A percentile compares a stretch with the other conserved stretches of the same genome.
These are phyloP conservation scores for Lampropteryx suffumata DNA, from an alignment of 2,888 invertebrate genomes.

Conservation along the genomic window DNA sequence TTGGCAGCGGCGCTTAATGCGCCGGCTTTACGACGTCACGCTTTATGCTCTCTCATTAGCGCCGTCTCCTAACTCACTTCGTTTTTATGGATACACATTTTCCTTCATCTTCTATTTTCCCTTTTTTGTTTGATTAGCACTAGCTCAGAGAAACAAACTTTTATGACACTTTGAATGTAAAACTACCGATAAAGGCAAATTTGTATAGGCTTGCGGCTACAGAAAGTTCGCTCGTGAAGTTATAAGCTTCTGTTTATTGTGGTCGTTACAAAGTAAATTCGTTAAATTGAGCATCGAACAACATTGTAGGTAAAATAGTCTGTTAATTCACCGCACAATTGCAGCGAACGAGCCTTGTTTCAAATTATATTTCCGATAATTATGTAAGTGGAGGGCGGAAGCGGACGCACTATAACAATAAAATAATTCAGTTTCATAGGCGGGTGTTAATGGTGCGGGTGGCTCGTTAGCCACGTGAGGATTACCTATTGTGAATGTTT, in stretches of 20 bases:
- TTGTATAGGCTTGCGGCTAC: slow-evolving; percentile 27
- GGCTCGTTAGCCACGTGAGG: slow-evolving; percentile 72
- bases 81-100: slow-evolving; percentile 68
- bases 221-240: slow-evolving; percentile 30
- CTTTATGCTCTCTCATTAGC: slow-evolving; percentile 80
- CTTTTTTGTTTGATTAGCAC: slow-evolving; percentile 50
- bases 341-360: slow-evolving; percentile 40
- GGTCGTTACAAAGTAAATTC: slow-evolving; percentile 34
- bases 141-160: slow-evolving; percentile 27
- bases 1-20: slow-evolving; percentile 77
- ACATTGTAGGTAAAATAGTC: slow-evolving; percentile 22
- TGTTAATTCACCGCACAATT: slow-evolving; percentile 33
- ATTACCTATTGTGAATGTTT: slow-evolving; percentile 79
- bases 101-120: slow-evolving; percentile 46
- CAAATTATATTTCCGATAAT: slow-evolving; percentile 53
- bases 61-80: slow-evolving; percentile 62
- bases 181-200: slow-evolving; percentile 33
- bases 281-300: slow-evolving; percentile 32
- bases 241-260: slow-evolving; percentile 33
- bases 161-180: slow-evolving; percentile 33
- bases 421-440: slow-evolving; percentile 73
- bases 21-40: slow-evolving; percentile 78
- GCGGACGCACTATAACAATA: slow-evolving; percentile 64
- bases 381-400: slow-evolving; percentile 53
- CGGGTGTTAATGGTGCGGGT: slow-evolving; percentile 68